Conservation (phyloP, 1,140 invertebrate species). For the Sminthurides bifidus region DNA sequence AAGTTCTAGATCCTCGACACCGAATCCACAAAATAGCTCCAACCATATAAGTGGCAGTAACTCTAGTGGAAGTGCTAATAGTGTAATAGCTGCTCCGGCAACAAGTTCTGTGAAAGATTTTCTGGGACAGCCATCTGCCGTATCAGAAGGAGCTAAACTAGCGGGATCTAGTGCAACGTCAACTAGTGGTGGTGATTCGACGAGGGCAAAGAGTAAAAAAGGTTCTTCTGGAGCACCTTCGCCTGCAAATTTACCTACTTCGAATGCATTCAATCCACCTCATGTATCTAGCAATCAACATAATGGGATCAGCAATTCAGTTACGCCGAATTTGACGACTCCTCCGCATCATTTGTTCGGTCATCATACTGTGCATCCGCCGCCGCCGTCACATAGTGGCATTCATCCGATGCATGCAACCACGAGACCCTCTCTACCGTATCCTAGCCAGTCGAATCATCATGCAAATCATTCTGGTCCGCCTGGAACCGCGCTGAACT, state of each 20-base stretch:
- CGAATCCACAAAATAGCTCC: conserved; percentile 11
- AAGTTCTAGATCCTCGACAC: conserved; percentile 20
- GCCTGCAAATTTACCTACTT: background rate
- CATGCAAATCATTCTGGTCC: too few relatives aligned
- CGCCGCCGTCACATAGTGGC: background rate
- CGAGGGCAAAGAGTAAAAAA: too few relatives aligned
- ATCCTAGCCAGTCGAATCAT: background rate
- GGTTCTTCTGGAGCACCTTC: too few relatives aligned
- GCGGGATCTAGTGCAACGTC: too few relatives aligned
- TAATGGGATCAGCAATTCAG: background rate
- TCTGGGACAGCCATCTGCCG: too few relatives aligned
- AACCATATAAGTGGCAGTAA: conserved; percentile 4
- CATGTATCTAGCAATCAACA: background rate
- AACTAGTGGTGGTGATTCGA: conserved; percentile 14
- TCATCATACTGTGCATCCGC: conserved; percentile 1
- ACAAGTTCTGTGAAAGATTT: conserved; percentile 25
- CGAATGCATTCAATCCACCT: background rate
- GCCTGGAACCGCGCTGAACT: background rate
- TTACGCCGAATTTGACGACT: background rate
- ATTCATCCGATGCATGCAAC: background rate
- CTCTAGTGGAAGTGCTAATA: conserved; percentile 5
- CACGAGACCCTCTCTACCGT: background rate
- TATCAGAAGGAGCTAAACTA: too few relatives aligned
- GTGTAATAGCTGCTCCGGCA: conserved; percentile 27
- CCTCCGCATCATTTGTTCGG: conserved; percentile 4